Evolutionary conservation across 2,888 invertebrate genomes (phyloP).

Genomic region (Antheraea assamensis): DNA sequence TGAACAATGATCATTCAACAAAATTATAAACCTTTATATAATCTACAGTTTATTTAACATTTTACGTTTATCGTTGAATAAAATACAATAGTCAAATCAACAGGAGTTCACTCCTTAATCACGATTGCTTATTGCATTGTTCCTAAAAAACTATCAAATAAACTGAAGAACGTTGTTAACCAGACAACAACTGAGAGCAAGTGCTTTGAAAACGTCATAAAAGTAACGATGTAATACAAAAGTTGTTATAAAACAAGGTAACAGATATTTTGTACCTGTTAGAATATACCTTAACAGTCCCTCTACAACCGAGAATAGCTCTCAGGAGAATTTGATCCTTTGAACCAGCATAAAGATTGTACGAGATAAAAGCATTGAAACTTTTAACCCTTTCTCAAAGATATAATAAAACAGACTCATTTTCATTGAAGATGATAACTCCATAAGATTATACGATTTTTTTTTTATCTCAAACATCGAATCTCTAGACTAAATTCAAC

Average conservation of each 20-base stretch:
- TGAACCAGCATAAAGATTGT: conserved; percentile 8
- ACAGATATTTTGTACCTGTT: background rate
- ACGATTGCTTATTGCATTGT: background rate
- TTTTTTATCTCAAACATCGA: background rate
- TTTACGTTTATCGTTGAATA: no score
- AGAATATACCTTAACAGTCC: background rate
- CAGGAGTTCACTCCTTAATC: no score
- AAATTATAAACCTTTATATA: background rate
- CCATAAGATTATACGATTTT: conserved; percentile 8
- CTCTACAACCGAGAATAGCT: background rate
- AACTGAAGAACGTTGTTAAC: background rate
- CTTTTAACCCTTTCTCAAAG: conserved; percentile 8
- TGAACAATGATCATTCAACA: background rate
- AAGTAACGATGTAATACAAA: background rate
- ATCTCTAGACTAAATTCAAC: background rate
- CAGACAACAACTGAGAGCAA: background rate
- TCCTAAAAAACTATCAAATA: background rate
- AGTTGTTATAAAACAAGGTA: background rate
- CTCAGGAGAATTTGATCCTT: background rate
- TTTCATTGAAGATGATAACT: background rate
- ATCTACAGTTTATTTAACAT: background rate
- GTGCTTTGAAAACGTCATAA: background rate
- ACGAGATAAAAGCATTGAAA: conserved; percentile 10
- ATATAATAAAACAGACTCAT: conserved; percentile 7
- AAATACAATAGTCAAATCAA: background rate